Percentiles rank a stretch among this genome's conserved stretches.
phyloP scores from a whole-genome alignment of 2,888 invertebrate species.

The Antitype chi region DNA sequence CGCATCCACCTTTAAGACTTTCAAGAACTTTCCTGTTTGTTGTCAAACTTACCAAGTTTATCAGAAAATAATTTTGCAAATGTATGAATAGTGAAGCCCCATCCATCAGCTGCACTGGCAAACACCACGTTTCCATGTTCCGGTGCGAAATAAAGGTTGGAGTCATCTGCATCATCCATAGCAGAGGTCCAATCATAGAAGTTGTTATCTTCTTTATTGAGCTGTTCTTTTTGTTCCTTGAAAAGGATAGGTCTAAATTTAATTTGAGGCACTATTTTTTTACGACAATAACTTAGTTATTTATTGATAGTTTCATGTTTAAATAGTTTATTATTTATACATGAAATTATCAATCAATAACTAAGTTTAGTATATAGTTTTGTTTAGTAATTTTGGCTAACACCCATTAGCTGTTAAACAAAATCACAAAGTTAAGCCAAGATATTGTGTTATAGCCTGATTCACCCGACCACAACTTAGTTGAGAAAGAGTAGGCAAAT shows the following conservation, averaged over 20 bases:
- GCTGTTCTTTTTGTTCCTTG: constrained; percentile 76
- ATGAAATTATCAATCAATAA: too few relatives aligned
- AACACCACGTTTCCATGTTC: constrained; percentile 98
- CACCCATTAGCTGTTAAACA: not conserved
- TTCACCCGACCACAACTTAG: not conserved
- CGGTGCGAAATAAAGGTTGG: constrained; percentile 97
- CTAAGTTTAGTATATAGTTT: too few relatives aligned
- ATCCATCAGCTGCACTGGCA: constrained; percentile 98
- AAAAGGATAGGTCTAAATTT: constrained; percentile 10
- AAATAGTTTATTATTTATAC: too few relatives aligned
- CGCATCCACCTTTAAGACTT: too few relatives aligned
- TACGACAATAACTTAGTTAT: not conserved
- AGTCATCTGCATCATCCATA: constrained; percentile 96
- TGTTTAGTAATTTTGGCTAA: not conserved
- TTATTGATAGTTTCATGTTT: too few relatives aligned
- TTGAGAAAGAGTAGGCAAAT: not conserved
- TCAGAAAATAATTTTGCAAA: constrained; percentile 95
- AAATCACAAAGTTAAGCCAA: not conserved
- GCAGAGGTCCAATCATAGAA: constrained; percentile 94
- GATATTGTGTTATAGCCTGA: not conserved
- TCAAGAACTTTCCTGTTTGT: too few relatives aligned
- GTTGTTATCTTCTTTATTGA: constrained; percentile 81
- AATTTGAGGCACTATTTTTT: not conserved
- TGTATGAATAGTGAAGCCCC: constrained; percentile 94
- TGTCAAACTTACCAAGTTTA: constrained; percentile 90